Conservation (phyloP, 2,797 vertebrate genomes). For the Aulostomus chinensis region DNA sequence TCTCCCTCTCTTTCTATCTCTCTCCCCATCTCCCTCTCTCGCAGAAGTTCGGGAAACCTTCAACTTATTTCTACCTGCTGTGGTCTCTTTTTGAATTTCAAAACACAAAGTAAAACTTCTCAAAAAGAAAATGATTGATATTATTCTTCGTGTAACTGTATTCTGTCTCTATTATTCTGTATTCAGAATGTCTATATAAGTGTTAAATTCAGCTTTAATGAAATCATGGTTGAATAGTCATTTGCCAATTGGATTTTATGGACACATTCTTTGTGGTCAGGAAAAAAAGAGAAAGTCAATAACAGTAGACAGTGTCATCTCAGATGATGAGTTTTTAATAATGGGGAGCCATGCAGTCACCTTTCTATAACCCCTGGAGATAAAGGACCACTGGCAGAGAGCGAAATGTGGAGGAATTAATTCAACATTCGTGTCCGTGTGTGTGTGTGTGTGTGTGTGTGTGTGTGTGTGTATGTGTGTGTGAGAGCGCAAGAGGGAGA, state of each 20-base stretch:
- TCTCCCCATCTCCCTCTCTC: not conserved
- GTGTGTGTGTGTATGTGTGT: not conserved
- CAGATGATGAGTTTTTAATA: constrained; percentile 78
- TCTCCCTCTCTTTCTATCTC: not conserved
- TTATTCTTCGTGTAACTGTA: constrained; percentile 24
- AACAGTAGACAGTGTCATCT: constrained; percentile 65
- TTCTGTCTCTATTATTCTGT: constrained; percentile 26
- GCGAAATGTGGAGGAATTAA: constrained; percentile 57
- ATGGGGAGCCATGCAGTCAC: constrained; percentile 64
- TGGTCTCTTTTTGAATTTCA: constrained; percentile 3
- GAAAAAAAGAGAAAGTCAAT: constrained; percentile 48
- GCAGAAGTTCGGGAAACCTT: constrained; percentile 20
- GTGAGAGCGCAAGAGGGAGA: not conserved
- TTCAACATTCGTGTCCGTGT: constrained; percentile 39
- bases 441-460: constrained; percentile 2
- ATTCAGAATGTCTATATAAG: constrained; percentile 35
- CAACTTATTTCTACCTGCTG: not conserved
- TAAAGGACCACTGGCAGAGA: constrained; percentile 53
- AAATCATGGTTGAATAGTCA: constrained; percentile 48
- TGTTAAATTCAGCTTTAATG: constrained; percentile 45
- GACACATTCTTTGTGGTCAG: constrained; percentile 20
- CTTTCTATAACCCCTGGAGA: constrained; percentile 56
- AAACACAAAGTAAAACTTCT: constrained; percentile 20
- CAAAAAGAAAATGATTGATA: not conserved
- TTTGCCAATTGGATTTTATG: constrained; percentile 57